phyloP scores from a whole-genome alignment of 2,797 vertebrate genomes.

The Miopithecus talapoin region DNA sequence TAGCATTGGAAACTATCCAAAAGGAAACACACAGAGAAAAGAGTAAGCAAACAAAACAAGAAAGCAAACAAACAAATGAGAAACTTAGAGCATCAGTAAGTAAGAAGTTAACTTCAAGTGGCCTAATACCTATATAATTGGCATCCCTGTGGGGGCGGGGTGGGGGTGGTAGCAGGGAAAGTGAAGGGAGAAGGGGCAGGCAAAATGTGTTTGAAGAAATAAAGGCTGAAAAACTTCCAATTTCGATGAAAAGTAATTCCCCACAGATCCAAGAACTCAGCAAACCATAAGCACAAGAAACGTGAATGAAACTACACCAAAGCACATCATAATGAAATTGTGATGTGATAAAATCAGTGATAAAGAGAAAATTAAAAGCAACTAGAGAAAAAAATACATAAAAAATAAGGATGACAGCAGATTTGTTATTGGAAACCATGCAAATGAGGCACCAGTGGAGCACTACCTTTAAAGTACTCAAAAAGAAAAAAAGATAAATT shows the following conservation, averaged over 20 bases:
- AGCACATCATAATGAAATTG: background rate
- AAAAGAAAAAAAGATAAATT: background rate
- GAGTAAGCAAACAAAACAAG: background rate
- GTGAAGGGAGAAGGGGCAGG: too few relatives aligned
- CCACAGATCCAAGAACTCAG: background rate
- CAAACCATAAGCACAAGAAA: background rate
- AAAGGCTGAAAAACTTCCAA: background rate
- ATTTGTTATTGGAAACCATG: background rate
- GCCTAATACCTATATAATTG: background rate
- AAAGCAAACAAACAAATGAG: background rate
- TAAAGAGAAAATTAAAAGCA: background rate
- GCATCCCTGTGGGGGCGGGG: background rate
- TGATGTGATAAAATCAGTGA: background rate
- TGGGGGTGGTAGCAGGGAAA: background rate
- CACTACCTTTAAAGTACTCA: background rate
- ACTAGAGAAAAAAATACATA: background rate
- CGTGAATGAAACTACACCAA: background rate
- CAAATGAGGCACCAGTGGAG: background rate
- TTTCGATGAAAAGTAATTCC: background rate
- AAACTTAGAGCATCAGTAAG: background rate
- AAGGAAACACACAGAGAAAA: background rate
- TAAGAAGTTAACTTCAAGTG: background rate
- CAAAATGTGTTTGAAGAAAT: background rate
- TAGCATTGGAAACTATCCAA: background rate
- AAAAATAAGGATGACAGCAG: background rate